A percentile compares a stretch with the other conserved stretches of the same genome.
Evolutionary conservation across 37 sponge, comb jelly and placozoan genomes (phyloP).

Genomic region (Ianthella basta): DNA sequence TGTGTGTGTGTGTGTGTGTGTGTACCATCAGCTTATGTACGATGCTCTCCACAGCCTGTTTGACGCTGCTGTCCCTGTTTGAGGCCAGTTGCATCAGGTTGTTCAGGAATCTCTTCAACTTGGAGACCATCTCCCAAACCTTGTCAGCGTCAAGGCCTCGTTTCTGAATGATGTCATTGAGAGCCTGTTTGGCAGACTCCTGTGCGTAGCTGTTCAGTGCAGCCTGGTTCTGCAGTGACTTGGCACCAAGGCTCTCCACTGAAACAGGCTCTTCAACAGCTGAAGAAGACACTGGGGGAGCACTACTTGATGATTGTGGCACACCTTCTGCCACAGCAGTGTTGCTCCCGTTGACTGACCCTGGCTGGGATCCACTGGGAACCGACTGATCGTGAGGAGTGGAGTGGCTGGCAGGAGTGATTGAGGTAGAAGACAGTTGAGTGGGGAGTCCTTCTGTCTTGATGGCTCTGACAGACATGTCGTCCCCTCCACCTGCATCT

Average conservation of each 20-base stretch:
- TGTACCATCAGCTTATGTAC: conserved; percentile 79
- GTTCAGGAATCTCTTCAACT: conserved; percentile 75
- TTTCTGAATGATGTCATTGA: conserved; percentile 6
- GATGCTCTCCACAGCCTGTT: conserved; percentile 56
- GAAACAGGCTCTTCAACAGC: neutral
- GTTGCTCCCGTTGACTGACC: neutral
- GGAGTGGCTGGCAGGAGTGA: neutral
- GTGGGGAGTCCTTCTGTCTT: conserved; percentile 33
- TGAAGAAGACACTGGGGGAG: neutral
- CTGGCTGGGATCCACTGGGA: neutral
- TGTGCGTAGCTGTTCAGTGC: conserved; percentile 11
- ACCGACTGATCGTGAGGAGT: neutral
- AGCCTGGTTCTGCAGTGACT: neutral
- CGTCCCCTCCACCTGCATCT: neutral
- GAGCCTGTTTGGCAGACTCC: conserved; percentile 19
- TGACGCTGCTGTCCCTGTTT: conserved; percentile 50
- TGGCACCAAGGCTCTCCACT: neutral
- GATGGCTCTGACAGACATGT: neutral
- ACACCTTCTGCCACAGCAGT: neutral
- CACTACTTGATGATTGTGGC: neutral
- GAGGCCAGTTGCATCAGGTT: conserved; percentile 73
- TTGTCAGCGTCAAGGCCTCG: neutral
- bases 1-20: neutral
- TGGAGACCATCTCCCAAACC: conserved; percentile 45
- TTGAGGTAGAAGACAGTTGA: neutral